A percentile compares a stretch with the other conserved stretches of the same genome.
Evolutionary conservation across 2,888 invertebrate species (phyloP).

Genomic region (Oscheius myriophilus): DNA sequence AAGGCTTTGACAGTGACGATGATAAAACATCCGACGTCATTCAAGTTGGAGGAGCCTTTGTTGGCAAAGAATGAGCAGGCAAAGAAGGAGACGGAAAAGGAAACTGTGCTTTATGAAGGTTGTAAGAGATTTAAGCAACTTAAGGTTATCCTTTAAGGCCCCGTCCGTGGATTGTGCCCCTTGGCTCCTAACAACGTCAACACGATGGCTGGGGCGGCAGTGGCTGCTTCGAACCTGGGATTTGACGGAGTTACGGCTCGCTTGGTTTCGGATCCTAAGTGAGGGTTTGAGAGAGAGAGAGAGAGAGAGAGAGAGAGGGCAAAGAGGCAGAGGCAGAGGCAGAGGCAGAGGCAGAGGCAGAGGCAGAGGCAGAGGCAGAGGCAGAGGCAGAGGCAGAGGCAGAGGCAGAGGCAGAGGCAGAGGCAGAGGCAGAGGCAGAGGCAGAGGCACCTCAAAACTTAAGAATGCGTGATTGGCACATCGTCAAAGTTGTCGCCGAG

Average conservation of each 20-base stretch:
- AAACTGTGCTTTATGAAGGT: constrained; percentile 74
- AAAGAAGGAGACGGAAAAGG: constrained; percentile 52
- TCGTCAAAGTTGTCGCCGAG: constrained; percentile 72
- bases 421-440: no score
- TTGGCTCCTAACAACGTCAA: constrained; percentile 77
- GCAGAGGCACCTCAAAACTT: background rate
- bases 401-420: no score
- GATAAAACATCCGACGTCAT: constrained; percentile 75
- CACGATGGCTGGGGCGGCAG: constrained; percentile 75
- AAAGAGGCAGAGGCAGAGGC: no score
- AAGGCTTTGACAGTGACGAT: constrained; percentile 75
- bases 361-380: no score
- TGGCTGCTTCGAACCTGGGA: constrained; percentile 75
- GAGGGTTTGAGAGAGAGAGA: constrained; percentile 26
- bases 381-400: no score
- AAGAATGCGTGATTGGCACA: constrained; percentile 74
- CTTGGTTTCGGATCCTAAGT: constrained; percentile 75
- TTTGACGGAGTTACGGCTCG: constrained; percentile 74
- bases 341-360: no score
- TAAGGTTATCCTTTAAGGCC: constrained; percentile 69
- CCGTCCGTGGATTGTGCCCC: constrained; percentile 74
- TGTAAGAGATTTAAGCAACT: background rate
- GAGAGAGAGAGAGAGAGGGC: no score
- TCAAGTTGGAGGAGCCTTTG: constrained; percentile 73
- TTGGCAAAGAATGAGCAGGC: constrained; percentile 71